A percentile compares a stretch with the other conserved stretches of the same genome.
phyloP scores from a whole-genome alignment of 1,140 invertebrate species.

The Panonychus citri region DNA sequence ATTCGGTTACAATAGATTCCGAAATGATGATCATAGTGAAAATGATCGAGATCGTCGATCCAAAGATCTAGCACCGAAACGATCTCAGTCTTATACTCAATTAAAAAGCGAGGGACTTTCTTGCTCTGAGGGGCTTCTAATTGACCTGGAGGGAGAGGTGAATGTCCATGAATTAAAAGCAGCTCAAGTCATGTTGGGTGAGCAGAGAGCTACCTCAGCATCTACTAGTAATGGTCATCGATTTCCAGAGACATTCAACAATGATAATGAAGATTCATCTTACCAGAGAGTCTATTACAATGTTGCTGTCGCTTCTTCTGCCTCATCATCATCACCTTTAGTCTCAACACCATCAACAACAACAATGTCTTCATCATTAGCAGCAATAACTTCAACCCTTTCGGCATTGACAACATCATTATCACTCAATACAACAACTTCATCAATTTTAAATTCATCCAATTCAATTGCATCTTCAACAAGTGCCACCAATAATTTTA shows the following conservation, averaged over 20 bases:
- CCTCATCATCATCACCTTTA: too few species aligned
- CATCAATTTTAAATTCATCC: neutral
- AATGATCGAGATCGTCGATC: neutral
- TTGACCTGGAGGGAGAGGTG: constrained; percentile 22
- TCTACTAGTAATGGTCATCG: neutral
- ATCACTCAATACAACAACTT: too few species aligned
- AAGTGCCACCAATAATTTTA: neutral
- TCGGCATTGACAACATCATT: too few species aligned
- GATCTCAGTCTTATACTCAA: constrained; percentile 2
- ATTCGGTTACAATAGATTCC: neutral
- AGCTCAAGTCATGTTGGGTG: neutral
- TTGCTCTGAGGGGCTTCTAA: constrained; percentile 19
- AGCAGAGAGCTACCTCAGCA: neutral
- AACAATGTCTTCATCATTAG: too few species aligned
- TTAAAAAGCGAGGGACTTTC: constrained; percentile 3
- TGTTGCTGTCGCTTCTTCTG: neutral
- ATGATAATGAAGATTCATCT: neutral
- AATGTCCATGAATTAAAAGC: neutral
- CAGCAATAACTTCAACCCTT: too few species aligned
- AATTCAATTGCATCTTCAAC: neutral
- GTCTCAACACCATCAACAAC: too few species aligned
- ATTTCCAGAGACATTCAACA: neutral
- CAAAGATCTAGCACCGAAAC: neutral
- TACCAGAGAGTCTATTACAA: neutral
- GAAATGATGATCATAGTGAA: neutral